Conservation (phyloP, 2,797 vertebrate genomes). For the Babyrousa celebensis region DNA sequence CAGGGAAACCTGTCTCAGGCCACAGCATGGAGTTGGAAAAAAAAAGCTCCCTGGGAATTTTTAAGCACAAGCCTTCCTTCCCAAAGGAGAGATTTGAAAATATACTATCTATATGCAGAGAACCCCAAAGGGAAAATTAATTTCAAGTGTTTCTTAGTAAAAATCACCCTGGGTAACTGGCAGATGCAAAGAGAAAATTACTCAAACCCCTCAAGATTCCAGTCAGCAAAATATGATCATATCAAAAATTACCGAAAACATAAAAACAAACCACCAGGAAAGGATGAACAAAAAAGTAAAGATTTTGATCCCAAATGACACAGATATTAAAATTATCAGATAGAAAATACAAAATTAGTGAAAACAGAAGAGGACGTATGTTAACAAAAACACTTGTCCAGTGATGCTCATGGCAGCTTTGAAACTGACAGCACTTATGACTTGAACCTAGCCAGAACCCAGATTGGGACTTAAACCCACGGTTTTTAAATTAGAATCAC, state of each 20-base stretch:
- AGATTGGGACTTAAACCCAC: too few relatives aligned
- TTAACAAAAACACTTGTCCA: background rate
- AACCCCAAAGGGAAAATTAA: conserved; percentile 53
- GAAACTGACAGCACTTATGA: too few relatives aligned
- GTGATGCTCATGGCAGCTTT: background rate
- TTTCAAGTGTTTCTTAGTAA: conserved; percentile 41
- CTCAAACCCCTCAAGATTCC: conserved; percentile 11
- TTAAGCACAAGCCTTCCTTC: conserved; percentile 26
- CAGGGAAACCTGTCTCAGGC: background rate
- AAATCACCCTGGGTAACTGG: background rate
- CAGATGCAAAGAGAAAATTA: conserved; percentile 23
- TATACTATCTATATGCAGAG: background rate
- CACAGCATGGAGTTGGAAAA: background rate
- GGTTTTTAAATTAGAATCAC: too few relatives aligned
- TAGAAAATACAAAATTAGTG: background rate
- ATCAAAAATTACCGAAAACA: conserved; percentile 37
- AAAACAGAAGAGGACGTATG: background rate
- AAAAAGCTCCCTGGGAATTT: background rate
- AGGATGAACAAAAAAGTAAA: conserved; percentile 1
- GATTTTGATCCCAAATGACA: background rate
- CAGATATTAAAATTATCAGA: conserved; percentile 10
- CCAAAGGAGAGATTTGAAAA: conserved; percentile 43
- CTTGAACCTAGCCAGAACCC: too few relatives aligned
- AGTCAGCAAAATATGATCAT: conserved; percentile 52
- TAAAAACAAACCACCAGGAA: conserved; percentile 47